Evolutionary conservation across 1,140 invertebrate genomes (phyloP).

Genomic region (Aleiodes sp.): DNA sequence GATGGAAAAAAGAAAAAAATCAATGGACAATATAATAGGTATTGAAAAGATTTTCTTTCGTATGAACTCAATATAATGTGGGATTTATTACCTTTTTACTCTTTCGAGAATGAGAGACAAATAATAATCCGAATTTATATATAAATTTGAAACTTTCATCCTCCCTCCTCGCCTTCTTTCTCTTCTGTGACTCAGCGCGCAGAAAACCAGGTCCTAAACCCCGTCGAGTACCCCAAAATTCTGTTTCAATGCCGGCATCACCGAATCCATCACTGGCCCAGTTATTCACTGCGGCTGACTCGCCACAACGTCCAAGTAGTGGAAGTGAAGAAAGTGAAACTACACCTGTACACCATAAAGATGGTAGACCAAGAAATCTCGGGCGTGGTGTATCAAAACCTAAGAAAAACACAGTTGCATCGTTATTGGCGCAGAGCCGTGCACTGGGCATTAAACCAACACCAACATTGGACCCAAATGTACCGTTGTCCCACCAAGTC

Average conservation of each 20-base stretch:
- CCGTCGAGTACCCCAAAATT: conserved; percentile 72
- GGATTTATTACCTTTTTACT: no score
- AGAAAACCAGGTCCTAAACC: conserved; percentile 79
- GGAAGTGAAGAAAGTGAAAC: conserved; percentile 76
- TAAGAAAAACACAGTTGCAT: conserved; percentile 91
- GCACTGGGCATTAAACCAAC: conserved; percentile 77
- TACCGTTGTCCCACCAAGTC: conserved; percentile 70
- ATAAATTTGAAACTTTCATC: not conserved
- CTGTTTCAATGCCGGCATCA: conserved; percentile 63
- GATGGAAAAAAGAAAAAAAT: no score
- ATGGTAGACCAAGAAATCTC: conserved; percentile 81
- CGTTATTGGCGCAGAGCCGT: conserved; percentile 82
- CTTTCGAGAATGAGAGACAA: not conserved
- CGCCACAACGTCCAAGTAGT: conserved; percentile 70
- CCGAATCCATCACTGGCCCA: conserved; percentile 68
- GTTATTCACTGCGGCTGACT: conserved; percentile 68
- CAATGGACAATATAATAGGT: no score
- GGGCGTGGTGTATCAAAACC: conserved; percentile 86
- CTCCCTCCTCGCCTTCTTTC: no score
- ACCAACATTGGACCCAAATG: conserved; percentile 68
- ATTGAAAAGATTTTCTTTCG: no score
- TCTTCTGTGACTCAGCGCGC: conserved; percentile 72
- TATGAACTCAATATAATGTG: no score
- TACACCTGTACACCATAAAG: conserved; percentile 68
- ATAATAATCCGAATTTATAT: not conserved